Conservation (phyloP, 2,797 vertebrate species). For the Phyllotis vaccarum region DNA sequence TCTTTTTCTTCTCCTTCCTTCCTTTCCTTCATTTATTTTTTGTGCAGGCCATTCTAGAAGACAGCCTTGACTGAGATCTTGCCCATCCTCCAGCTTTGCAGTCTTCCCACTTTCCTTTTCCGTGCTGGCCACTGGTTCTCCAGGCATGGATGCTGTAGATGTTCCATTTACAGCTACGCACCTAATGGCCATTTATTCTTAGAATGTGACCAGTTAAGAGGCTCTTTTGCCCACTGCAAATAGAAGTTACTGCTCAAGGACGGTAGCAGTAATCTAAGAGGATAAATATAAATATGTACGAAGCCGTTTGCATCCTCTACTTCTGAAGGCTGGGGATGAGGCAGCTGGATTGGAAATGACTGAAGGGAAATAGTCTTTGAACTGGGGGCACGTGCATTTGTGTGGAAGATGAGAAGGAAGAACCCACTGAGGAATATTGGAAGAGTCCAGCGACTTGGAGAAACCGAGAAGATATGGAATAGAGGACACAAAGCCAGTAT, state of each 20-base stretch:
- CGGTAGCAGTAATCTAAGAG: background rate
- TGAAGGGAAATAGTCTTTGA: background rate
- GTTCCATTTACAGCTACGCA: background rate
- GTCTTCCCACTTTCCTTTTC: background rate
- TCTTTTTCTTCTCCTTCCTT: background rate
- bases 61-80: background rate
- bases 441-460: slow-evolving; percentile 37
- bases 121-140: background rate
- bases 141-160: background rate
- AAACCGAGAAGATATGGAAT: background rate
- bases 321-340: background rate
- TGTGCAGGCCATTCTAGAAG: background rate
- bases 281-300: background rate
- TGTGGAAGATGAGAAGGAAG: slow-evolving; percentile 10
- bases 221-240: background rate
- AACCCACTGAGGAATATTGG: background rate
- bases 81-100: background rate
- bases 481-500: background rate
- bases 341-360: too few species aligned
- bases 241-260: background rate
- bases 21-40: background rate
- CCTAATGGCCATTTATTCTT: background rate
- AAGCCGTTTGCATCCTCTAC: background rate
- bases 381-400: background rate
- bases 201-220: background rate